A percentile compares a stretch with the other conserved stretches of the same genome.
These are phyloP conservation scores for Phortica magna DNA, from an alignment of 2,888 invertebrate species.

Conservation along the genomic window DNA sequence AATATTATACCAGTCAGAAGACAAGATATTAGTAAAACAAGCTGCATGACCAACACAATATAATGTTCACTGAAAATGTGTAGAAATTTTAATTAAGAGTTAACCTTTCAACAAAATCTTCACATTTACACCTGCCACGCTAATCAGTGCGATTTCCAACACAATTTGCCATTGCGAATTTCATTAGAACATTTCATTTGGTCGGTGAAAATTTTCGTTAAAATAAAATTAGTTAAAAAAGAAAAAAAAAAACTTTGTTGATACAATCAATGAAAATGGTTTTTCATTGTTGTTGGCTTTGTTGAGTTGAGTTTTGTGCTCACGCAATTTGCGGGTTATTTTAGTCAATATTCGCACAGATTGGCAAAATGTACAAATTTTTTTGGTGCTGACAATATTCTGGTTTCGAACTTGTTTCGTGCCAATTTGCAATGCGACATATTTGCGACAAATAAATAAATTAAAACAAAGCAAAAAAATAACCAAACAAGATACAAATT, in stretches of 20 bases:
- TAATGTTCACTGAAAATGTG: too few relatives aligned
- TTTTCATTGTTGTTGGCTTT: background rate
- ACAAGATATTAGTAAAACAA: too few relatives aligned
- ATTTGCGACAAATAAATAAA: background rate
- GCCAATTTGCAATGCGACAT: too few relatives aligned
- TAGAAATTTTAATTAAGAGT: too few relatives aligned
- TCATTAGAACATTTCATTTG: background rate
- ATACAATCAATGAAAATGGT: background rate
- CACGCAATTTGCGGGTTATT: background rate
- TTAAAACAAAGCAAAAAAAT: too few relatives aligned
- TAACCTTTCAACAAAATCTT: too few relatives aligned
- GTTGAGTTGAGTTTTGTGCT: background rate
- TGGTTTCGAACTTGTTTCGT: background rate
- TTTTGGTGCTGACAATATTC: background rate
- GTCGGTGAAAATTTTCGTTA: background rate
- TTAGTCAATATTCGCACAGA: background rate
- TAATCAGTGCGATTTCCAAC: too few relatives aligned
- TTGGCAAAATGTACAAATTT: background rate
- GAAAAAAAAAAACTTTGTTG: background rate
- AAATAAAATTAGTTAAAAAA: background rate
- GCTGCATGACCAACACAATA: too few relatives aligned
- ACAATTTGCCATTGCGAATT: too few relatives aligned
- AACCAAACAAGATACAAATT: background rate
- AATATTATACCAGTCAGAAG: too few relatives aligned
- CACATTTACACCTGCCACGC: too few relatives aligned